phyloP scores from a whole-genome alignment of 2,113 vertebrate species.

The Vombatus ursinus region DNA sequence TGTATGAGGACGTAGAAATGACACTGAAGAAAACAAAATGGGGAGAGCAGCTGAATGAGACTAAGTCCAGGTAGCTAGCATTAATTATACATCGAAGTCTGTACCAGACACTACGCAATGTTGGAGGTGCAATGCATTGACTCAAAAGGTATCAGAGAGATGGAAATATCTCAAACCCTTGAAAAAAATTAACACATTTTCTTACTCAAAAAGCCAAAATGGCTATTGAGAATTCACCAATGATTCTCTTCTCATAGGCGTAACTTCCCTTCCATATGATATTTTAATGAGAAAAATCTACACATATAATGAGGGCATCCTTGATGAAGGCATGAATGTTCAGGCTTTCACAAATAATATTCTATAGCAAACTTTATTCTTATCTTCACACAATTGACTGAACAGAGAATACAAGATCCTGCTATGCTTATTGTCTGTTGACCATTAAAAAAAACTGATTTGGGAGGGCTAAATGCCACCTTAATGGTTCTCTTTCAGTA shows the following conservation, averaged over 20 bases:
- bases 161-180: not conserved
- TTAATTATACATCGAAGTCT: not conserved
- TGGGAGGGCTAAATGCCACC: no score
- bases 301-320: not conserved
- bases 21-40: not conserved
- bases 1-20: not conserved
- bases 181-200: not conserved
- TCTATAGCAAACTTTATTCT: not conserved
- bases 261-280: not conserved
- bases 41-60: not conserved
- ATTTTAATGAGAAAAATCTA: not conserved
- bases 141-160: not conserved
- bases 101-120: not conserved
- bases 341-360: not conserved
- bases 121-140: not conserved
- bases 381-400: not conserved
- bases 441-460: not conserved
- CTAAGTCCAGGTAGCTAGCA: not conserved
- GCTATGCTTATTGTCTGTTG: not conserved
- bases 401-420: not conserved
- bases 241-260: not conserved
- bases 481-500: no score
- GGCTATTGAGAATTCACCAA: not conserved
- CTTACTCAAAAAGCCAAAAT: not conserved
- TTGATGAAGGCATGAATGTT: not conserved